Base-by-base conservation (phyloP, 2,797 vertebrate species). In the Scolopax rusticola region DNA sequence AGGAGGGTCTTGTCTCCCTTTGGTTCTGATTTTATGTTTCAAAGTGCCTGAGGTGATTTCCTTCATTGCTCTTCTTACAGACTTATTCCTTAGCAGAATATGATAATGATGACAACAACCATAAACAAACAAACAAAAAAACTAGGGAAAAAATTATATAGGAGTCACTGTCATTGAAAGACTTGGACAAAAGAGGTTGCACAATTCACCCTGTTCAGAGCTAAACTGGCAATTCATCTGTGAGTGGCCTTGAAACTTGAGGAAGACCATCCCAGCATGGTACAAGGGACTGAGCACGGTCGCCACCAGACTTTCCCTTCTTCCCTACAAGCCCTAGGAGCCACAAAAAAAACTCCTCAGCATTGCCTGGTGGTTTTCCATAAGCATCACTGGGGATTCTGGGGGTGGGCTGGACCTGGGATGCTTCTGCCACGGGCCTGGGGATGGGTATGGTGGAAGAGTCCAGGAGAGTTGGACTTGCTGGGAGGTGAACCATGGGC, bases 401-500 rank as follows among this genome's bases (percentile, higher is more conserved):
- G 12, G 30, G 24, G 16, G 0, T 32, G 19, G 36, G n/a, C 38
- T 80, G 77, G 83, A 16, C 2, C 40, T 43, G 61, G 16, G n/a
- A 8, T 64, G 13, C 27, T 70, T 50, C 84, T 93, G 36, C n/a
- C 32, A 21, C 14, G 32, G 64, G 14, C 6, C 11, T 56, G 73
- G n/a, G 51, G 17, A 50, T 15, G 32, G 38, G 12, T n/a, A 6
- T 15, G 48, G 2, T 41, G 74, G 57, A 53, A n/a, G 47, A 36
- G 21, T 11, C 59, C 23, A 23, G 69, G 25, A 50, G 41, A 74
- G 27, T 9, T 41, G 28, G 43, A 59, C 40, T 43, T 61, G 28
- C 40, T 79, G 36, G 23, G 20, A 2, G 2, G 8, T 15, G 13
- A 67, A 17, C 4, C 0, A 0, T 1, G 11, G 15, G 15, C 33